These are phyloP conservation scores for Arvicanthis niloticus DNA, from an alignment of 2,113 vertebrate genomes.

Conservation along the genomic window DNA sequence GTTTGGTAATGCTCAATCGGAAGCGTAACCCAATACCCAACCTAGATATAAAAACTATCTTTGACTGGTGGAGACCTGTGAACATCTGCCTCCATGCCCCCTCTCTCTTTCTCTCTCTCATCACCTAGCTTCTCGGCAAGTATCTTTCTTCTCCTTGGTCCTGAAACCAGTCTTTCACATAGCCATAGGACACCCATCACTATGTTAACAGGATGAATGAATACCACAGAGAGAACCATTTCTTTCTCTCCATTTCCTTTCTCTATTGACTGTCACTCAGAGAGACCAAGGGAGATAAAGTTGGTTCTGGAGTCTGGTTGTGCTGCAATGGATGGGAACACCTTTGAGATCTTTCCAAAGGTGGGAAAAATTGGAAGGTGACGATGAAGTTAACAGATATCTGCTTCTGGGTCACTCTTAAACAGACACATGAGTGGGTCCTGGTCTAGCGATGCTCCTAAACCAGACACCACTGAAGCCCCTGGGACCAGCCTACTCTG, in stretches of 20 bases:
- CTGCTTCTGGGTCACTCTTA: not conserved
- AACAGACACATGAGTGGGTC: not conserved
- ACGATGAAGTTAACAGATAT: not conserved
- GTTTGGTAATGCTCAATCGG: no score
- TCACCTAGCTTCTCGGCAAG: no score
- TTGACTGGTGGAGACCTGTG: no score
- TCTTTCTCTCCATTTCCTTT: constrained; percentile 1
- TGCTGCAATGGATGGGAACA: not conserved
- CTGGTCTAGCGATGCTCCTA: not conserved
- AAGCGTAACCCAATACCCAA: no score
- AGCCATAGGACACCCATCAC: not conserved
- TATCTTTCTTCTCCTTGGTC: not conserved
- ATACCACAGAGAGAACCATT: not conserved
- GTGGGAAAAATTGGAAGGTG: not conserved
- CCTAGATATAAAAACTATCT: no score
- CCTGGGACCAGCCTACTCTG: not conserved
- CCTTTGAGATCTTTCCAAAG: constrained; percentile 18
- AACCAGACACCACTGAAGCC: not conserved
- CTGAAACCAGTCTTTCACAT: not conserved
- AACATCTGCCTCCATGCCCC: no score
- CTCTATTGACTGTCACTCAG: not conserved
- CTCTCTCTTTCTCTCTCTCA: no score
- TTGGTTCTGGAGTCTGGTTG: not conserved
- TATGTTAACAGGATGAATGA: not conserved
- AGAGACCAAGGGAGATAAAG: not conserved